Evolutionary conservation across 2,113 vertebrate species (phyloP), one percentile per base, ranked within the genome.

Genomic region (Pelvicachromis taeniatus): DNA sequence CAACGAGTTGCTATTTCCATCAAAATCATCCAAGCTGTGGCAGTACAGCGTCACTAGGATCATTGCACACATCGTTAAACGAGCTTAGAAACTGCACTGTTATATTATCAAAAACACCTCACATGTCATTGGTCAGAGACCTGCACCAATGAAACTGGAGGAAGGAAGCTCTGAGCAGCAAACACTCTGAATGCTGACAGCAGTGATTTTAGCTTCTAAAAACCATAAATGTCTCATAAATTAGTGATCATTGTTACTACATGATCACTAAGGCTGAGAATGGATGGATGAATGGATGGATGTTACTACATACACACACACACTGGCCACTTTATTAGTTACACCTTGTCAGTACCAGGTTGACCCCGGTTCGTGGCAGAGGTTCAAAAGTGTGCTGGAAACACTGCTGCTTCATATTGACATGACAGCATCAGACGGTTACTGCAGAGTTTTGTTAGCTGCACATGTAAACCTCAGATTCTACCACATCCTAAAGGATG

Each of bases 361-460:
- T 63, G 59, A 38, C 59, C 53, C 0, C 58, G 6, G 59, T 63
- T 38, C 3, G 2, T 38, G 19, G 19, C 33, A 63, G 3, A 70
- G 13, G 8, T 0, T 70, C 16, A 70, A 70, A 26, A 16, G 38
- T 38, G n/a, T 45, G 63, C 21, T 70, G 38, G 21, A 70, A 45
- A 70, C 21, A 45, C 0, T 6, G 5, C 38, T 33, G 33, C 11
- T 63, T 63, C 59, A 38, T 48, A 48, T 21, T 1, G 21, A 68
- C 38, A 68, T 13, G 14, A 42, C 38, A 42, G n/a, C 63, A 26
- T 68, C 63, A 23, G 12, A 23, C 12, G 26, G 2, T 45, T 0
- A 42, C 38, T 9, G 63, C 0, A 0, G 6, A 65, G 33, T 0
- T 38, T 38, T 38, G n/a, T n/a, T 19, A 63, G 33, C 59, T n/a